Evolutionary conservation across 2,888 invertebrate genomes (phyloP), one percentile per base, ranked within the genome.

Genomic region (Apomyelois bistriatella): DNA sequence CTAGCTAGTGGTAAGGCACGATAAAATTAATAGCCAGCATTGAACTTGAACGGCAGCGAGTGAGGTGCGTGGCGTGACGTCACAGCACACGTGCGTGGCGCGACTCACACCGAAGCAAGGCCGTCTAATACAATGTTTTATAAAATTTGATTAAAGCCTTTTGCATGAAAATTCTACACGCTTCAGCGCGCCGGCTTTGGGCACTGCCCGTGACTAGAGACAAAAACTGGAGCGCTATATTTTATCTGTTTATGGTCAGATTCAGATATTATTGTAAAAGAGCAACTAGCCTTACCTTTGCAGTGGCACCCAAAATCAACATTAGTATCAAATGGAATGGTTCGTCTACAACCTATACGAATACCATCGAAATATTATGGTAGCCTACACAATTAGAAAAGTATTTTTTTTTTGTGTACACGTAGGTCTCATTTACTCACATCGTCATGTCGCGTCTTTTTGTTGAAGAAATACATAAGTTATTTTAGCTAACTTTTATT

Each of bases 1-100:
- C 62, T 65, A 63, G 68, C 58, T 64, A 7, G 72, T 75, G 72
- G 70, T 68, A 70, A 71, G 70, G 71, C 70, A 72, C 74, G 68
- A 74, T 75, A 69, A 76, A 83, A 82, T 81, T 82, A 83, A 83
- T 79, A 79, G 79, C 74, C 82, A 88, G 66, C 89, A 88, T 87
- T 89, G 89, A 89, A 89, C 88, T 88, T 89, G 89, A 87, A 83
- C 85, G 82, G 70, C 66, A 5, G 65, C 62, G 49, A 48, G 61
- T 66, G 64, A 66, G 66, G 72, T 77, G 79, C 79, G 82, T 84
- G 83, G 73, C 53, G 65, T 85, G 86, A 85, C 86, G 86, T 86
- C 80, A 85, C 60, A 54, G 10, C 64, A 72, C 78, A 72, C 75
- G 77, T 72, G 78, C 71, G 66, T 22, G 2, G 22, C 22, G 2